A percentile compares a stretch with the other conserved stretches of the same genome.
phyloP scores from a whole-genome alignment of 2,797 vertebrate species.

The Bradypodion pumilum region DNA sequence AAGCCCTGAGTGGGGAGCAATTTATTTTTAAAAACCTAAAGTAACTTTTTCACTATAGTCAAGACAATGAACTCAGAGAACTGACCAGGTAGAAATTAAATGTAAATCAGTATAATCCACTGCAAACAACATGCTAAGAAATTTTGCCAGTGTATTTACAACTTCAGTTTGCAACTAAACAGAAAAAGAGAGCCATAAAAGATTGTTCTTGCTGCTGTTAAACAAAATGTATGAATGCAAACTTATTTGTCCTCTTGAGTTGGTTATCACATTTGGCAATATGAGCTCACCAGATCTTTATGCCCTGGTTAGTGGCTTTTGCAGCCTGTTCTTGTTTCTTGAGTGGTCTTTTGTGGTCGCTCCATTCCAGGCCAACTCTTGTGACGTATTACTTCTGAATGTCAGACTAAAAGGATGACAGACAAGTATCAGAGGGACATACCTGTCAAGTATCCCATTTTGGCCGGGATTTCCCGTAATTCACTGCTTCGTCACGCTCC shows the following conservation, averaged over 20 bases:
- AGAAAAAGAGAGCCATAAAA: neutral
- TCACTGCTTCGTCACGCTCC: too few species aligned
- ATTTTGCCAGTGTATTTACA: neutral
- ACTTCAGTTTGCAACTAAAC: neutral
- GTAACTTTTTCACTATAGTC: neutral
- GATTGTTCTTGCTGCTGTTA: too few species aligned
- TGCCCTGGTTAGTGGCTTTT: neutral
- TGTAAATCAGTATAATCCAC: neutral
- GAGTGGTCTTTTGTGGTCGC: neutral
- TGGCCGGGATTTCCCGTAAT: too few species aligned
- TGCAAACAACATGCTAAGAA: neutral
- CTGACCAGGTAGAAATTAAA: neutral
- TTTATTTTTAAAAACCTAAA: neutral
- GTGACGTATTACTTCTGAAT: neutral
- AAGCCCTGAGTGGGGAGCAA: accelerated
- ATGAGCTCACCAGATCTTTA: neutral
- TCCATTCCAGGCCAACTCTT: neutral
- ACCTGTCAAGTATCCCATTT: too few species aligned
- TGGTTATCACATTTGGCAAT: neutral
- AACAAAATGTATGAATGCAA: neutral
- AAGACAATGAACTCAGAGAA: neutral
- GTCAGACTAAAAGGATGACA: neutral
- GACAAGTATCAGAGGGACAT: too few species aligned
- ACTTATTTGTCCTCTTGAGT: neutral
- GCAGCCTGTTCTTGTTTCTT: neutral